A percentile compares a stretch with the other conserved stretches of the same genome.
Evolutionary conservation across 2,888 invertebrate genomes (phyloP).

Genomic region (Hemistola chrysoprasaria): DNA sequence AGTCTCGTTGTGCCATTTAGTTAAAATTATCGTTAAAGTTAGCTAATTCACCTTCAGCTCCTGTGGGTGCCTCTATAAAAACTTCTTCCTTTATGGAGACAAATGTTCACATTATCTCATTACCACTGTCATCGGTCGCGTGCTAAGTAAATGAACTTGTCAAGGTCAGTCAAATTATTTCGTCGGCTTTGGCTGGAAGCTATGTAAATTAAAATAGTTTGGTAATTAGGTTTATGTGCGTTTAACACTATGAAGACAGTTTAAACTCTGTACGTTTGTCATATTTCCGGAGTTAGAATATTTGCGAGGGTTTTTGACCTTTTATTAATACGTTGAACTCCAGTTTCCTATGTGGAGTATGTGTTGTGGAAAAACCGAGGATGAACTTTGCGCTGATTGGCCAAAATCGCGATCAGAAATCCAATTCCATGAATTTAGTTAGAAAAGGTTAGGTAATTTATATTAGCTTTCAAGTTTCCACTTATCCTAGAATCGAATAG

Average conservation of each 20-base stretch:
- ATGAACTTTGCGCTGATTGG: no score
- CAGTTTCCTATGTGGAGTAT: no score
- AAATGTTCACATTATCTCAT: constrained; percentile 41
- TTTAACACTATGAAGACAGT: constrained; percentile 19
- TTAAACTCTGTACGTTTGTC: constrained; percentile 8
- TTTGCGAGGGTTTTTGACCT: background rate
- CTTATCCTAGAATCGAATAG: no score
- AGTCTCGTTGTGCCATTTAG: constrained; percentile 14
- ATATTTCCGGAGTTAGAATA: constrained; percentile 14
- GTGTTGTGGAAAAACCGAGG: no score
- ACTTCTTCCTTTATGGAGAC: constrained; percentile 29
- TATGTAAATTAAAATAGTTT: constrained; percentile 53
- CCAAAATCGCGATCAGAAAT: no score
- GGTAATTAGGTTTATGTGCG: constrained; percentile 48
- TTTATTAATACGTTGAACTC: background rate
- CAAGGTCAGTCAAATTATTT: constrained; percentile 53
- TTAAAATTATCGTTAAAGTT: constrained; percentile 32
- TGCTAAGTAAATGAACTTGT: constrained; percentile 52
- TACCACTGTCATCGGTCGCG: constrained; percentile 30
- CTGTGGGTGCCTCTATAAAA: constrained; percentile 26
- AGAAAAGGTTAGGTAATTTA: no score
- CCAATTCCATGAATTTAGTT: no score
- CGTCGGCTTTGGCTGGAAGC: constrained; percentile 40
- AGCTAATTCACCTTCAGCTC: constrained; percentile 17
- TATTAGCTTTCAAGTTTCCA: no score